These are phyloP conservation scores for Scophthalmus maximus DNA, from an alignment of 2,113 vertebrate genomes.

Conservation along the genomic window DNA sequence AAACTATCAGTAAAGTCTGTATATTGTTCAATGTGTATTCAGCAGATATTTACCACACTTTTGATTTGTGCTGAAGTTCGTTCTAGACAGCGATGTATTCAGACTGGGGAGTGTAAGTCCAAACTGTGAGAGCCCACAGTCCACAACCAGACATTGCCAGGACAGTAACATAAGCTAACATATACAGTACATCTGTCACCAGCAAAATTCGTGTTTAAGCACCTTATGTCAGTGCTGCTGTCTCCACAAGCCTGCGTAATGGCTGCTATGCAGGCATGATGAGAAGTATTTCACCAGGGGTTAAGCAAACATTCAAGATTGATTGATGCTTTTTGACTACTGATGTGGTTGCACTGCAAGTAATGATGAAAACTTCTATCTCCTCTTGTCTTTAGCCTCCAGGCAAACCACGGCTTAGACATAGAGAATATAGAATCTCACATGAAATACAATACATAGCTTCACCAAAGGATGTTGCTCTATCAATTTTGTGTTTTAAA, in stretches of 20 bases:
- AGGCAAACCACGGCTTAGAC: conserved; percentile 34
- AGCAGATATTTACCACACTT: background rate
- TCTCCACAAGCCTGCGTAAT: conserved; percentile 34
- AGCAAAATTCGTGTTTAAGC: conserved; percentile 26
- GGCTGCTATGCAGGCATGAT: conserved; percentile 23
- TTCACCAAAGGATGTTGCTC: background rate
- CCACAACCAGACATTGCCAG: background rate
- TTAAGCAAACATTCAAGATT: conserved; percentile 38
- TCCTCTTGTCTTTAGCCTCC: conserved; percentile 25
- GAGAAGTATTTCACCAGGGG: conserved; percentile 33
- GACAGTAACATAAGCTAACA: conserved; percentile 28
- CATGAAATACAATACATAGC: conserved; percentile 6
- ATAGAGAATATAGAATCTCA: conserved; percentile 35
- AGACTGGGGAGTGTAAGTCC: conserved; percentile 1
- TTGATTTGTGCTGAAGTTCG: background rate
- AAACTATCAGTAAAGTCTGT: background rate
- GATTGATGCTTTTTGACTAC: conserved; percentile 55
- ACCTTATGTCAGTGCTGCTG: conserved; percentile 13
- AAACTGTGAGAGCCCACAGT: conserved; percentile 3
- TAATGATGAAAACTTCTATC: conserved; percentile 45
- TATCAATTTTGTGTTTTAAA: background rate
- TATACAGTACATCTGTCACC: conserved; percentile 28
- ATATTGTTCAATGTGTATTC: background rate
- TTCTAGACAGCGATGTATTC: background rate
- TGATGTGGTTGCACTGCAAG: conserved; percentile 30